These are phyloP conservation scores for Petrocephalus microphthalmus DNA, from an alignment of 2,113 vertebrate species.

Conservation along the genomic window DNA sequence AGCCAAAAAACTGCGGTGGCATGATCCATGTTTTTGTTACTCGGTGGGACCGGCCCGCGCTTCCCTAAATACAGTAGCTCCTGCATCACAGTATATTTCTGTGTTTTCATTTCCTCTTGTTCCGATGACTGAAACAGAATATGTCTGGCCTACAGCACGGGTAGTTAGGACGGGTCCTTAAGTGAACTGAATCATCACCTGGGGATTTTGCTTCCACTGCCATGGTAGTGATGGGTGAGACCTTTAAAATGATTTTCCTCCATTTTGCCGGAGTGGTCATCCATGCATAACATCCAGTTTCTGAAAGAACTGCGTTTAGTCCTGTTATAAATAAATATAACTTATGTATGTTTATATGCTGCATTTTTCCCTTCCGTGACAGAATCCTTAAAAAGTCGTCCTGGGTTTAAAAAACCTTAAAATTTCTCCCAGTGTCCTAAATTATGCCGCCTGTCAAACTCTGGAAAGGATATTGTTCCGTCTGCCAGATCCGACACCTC, in stretches of 20 bases:
- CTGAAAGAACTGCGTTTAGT: not conserved
- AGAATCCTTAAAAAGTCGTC: not conserved
- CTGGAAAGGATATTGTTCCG: not conserved
- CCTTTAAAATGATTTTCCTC: not conserved
- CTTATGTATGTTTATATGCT: not conserved
- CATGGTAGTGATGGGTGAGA: not conserved
- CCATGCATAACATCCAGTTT: not conserved
- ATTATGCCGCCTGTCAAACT: not conserved
- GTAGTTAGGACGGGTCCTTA: conserved; percentile 30
- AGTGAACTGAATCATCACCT: conserved; percentile 23
- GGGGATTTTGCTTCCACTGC: not conserved
- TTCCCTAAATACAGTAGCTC: conserved; percentile 39
- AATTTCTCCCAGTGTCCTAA: not conserved
- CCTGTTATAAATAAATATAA: not conserved
- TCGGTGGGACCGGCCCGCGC: conserved; percentile 21
- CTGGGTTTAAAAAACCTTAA: not conserved
- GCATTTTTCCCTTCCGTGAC: not conserved
- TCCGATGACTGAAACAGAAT: conserved; percentile 44
- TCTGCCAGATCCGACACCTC: not conserved
- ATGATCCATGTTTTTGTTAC: conserved; percentile 35
- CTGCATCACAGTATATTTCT: conserved; percentile 42
- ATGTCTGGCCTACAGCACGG: conserved; percentile 11
- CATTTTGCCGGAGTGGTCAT: not conserved
- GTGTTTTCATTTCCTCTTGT: conserved; percentile 26
- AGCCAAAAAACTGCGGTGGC: conserved; percentile 21